phyloP scores from a whole-genome alignment of 2,888 invertebrate genomes.

The Plagiodera versicolora region DNA sequence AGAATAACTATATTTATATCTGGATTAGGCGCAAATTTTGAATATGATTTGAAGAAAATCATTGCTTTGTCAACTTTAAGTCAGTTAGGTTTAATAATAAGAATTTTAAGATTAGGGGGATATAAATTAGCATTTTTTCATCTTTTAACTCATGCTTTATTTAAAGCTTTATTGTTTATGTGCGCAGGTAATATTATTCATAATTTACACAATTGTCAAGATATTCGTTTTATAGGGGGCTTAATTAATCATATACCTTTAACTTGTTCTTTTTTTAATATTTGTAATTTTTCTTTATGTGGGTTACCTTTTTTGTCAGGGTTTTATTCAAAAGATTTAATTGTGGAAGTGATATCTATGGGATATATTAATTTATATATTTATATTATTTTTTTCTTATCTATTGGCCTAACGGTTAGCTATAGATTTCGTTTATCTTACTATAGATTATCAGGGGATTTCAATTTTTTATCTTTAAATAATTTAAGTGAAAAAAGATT shows the following conservation, averaged over 20 bases:
- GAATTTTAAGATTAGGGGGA: slow-evolving; percentile 55
- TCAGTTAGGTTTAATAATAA: slow-evolving; percentile 73
- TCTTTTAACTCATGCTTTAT: slow-evolving; percentile 72
- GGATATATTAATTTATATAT: slow-evolving; percentile 59
- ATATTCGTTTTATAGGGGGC: slow-evolving; percentile 66
- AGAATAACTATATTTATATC: slow-evolving; percentile 12
- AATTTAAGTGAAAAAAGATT: slow-evolving; percentile 58
- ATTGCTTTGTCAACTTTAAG: slow-evolving; percentile 74
- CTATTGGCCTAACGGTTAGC: slow-evolving; percentile 60
- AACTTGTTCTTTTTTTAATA: slow-evolving; percentile 56
- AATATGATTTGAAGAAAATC: slow-evolving; percentile 75
- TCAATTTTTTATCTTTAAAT: slow-evolving; percentile 57
- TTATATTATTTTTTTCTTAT: slow-evolving; percentile 61
- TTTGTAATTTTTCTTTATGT: slow-evolving; percentile 51
- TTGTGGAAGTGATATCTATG: slow-evolving; percentile 62
- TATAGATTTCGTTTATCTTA: slow-evolving; percentile 52
- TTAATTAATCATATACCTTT: slow-evolving; percentile 58
- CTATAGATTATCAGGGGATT: slow-evolving; percentile 59
- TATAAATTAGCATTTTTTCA: slow-evolving; percentile 69
- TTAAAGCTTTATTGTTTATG: slow-evolving; percentile 75
- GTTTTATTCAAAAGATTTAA: slow-evolving; percentile 66
- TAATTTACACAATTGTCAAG: slow-evolving; percentile 64
- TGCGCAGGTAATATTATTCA: slow-evolving; percentile 73
- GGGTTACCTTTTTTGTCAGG: slow-evolving; percentile 56
- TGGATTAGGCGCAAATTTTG: slow-evolving; percentile 63